phyloP scores from a whole-genome alignment of 2,797 vertebrate genomes.

The Xenentodon cancila region DNA sequence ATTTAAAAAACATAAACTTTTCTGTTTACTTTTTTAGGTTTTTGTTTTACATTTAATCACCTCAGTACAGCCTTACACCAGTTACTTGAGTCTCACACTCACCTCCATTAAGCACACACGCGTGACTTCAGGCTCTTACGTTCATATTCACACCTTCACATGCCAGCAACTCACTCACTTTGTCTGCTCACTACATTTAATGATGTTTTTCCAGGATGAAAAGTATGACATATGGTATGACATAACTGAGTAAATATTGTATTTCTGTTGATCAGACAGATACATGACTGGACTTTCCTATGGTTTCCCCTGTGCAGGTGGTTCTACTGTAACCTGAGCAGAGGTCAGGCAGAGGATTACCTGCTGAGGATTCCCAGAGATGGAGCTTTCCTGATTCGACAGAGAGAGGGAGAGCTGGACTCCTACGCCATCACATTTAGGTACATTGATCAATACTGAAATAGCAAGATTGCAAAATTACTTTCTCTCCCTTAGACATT shows the following conservation, averaged over 20 bases:
- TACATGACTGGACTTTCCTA: not conserved
- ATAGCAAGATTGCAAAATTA: too few species aligned
- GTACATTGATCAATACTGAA: constrained; percentile 59
- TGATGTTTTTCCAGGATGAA: not conserved
- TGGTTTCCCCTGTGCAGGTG: constrained; percentile 80
- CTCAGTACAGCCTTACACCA: not conserved
- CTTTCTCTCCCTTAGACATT: too few species aligned
- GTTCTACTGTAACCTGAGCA: constrained; percentile 94
- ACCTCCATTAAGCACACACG: not conserved
- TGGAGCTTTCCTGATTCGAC: constrained; percentile 95
- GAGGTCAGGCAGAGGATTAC: constrained; percentile 95
- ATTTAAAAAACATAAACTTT: not conserved
- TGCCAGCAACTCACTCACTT: not conserved
- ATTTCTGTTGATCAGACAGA: not conserved
- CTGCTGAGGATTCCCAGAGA: constrained; percentile 94
- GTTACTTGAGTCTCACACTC: not conserved
- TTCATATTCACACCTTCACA: constrained; percentile 7
- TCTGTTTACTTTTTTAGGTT: too few species aligned
- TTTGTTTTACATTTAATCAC: too few species aligned
- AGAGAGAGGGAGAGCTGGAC: constrained; percentile 85
- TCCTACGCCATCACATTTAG: constrained; percentile 98
- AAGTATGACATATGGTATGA: not conserved
- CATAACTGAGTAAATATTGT: not conserved
- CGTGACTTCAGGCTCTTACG: not conserved
- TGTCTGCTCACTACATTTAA: not conserved